Base-by-base conservation (phyloP, 30 jellyfish, hydroid and myxozoan species). In the Chironex yamaguchii region DNA sequence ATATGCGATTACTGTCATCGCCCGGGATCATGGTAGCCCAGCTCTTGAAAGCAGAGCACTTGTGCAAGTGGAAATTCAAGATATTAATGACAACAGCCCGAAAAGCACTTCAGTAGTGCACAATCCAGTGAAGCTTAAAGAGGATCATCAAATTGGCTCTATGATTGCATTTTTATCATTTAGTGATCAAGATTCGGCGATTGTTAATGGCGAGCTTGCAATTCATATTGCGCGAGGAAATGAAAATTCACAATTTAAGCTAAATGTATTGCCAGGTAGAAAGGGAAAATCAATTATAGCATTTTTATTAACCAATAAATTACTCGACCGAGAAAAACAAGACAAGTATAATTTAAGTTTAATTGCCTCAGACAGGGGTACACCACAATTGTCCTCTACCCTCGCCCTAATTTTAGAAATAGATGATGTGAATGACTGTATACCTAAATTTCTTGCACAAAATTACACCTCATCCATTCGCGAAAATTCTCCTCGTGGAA, bases 71-170 rank as follows among this genome's bases (percentile, higher is more conserved):
- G 24, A 83, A 35, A 92, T 92, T 32, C 67, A 77, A 53, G 93
- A 92, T 74, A 79, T 92, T 14, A 92, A 92, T 81, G 98, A 92
- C 70, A 85, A 87, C 49, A 49, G 24, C 0, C 98, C 98, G 64
- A 51, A 17, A 0, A 69, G 79, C 2, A 0, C 78, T 14, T 30
- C 67, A 4, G 48, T 48, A 28, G 48, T 24, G 14, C 65, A 23
- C 0, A 30, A 78, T 20, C 64, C 26, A 1, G 25, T 4, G 25
- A 31, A 36, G 24, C 54, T 92, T 63, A 51, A 1, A 20, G 98
- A 92, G 68, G 81, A 86, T 68, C 2, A 53, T 6, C 29, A 14
- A 22, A 2, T 34, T n/a, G 33, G 29, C 14, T 22, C 32, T 0
- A 14, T 33, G 20, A 50, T 81, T 48, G 23, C 68, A 4, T 63